Evolutionary conservation across 2,797 vertebrate species (phyloP).

Genomic region (Acanthurus lineatus): DNA sequence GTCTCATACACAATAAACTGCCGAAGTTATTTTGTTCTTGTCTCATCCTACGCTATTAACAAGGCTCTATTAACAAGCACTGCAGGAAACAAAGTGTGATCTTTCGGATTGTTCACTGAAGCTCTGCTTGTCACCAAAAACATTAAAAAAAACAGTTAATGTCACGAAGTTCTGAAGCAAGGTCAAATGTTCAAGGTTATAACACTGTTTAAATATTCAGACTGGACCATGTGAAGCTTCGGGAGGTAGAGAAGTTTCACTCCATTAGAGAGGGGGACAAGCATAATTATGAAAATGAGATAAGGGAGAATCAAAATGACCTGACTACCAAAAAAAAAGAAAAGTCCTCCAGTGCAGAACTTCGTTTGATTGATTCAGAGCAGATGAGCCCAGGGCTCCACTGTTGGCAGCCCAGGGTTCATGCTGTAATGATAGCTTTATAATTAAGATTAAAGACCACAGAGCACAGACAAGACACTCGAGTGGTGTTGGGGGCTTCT

Average conservation of each 20-base stretch:
- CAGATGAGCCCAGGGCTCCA: constrained; percentile 83
- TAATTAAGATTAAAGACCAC: constrained; percentile 91
- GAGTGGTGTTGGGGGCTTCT: constrained; percentile 81
- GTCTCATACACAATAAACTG: constrained; percentile 79
- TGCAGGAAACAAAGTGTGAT: constrained; percentile 42
- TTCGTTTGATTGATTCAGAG: constrained; percentile 86
- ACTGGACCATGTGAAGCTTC: constrained; percentile 64
- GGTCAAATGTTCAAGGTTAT: constrained; percentile 69
- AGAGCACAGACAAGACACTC: constrained; percentile 82
- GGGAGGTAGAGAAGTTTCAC: constrained; percentile 71
- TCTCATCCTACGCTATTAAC: constrained; percentile 69
- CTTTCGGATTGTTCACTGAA: constrained; percentile 37
- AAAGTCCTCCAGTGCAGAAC: constrained; percentile 80
- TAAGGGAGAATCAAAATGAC: constrained; percentile 82
- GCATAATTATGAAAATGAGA: constrained; percentile 85
- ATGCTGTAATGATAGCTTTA: constrained; percentile 88
- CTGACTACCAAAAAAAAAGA: constrained; percentile 71
- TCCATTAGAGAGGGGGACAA: constrained; percentile 78
- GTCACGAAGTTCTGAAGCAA: constrained; percentile 53
- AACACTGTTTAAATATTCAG: constrained; percentile 64
- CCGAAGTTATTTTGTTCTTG: constrained; percentile 73
- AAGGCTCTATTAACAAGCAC: constrained; percentile 63
- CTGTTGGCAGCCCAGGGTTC: constrained; percentile 85
- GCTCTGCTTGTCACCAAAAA: constrained; percentile 17
- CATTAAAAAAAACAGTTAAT: constrained; percentile 31